Evolutionary conservation across 1,140 invertebrate genomes (phyloP), one percentile per base, ranked within the genome.

Genomic region (Drosophila mauritiana): DNA sequence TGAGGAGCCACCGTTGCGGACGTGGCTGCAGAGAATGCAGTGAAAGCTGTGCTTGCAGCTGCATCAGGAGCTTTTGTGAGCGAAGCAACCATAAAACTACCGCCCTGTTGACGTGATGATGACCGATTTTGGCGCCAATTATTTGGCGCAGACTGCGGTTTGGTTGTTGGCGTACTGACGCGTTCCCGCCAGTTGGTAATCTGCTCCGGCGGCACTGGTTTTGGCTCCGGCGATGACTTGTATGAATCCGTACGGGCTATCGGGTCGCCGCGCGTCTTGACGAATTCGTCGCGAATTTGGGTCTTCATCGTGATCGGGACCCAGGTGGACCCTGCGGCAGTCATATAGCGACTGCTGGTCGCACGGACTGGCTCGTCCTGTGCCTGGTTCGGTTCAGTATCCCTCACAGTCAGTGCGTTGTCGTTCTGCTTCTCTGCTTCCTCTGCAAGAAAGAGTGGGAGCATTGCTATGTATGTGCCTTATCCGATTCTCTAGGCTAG

Each of bases 221-320:
- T 25, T 17, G 22, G 4, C 15, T 17, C 3, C 11, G 45, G 34
- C 4, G 2, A 48, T 13, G 54, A 12, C 36, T 20, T 15, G 15
- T 15, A 20, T 0, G 13, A 12, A 2, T 27, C 0, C 3, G 22
- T 1, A 12, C 37, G 54, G 20, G 11, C 0, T 25, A 46, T 25
- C 2, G 22, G 11, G 8, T 54, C 31, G 0, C n/a, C 20, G 0
- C 46, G 6, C 6, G 82, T 62, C 20, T 48, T 40, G 1, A 68
- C 22, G 20, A 86, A 86, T 2, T 82, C 74, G 1, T 88, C 61
- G 10, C 57, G 13, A 20, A 88, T 51, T 7, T 58, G 13, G 0
- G 83, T 72, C 15, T 82, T 86, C 69, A 86, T 82, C 13, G 82
- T 88, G 2, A 82, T 81, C 6, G 39, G 36, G 17, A 72, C 55